Evolutionary conservation across 2,888 invertebrate species (phyloP).

Genomic region (Aphodius granarius): DNA sequence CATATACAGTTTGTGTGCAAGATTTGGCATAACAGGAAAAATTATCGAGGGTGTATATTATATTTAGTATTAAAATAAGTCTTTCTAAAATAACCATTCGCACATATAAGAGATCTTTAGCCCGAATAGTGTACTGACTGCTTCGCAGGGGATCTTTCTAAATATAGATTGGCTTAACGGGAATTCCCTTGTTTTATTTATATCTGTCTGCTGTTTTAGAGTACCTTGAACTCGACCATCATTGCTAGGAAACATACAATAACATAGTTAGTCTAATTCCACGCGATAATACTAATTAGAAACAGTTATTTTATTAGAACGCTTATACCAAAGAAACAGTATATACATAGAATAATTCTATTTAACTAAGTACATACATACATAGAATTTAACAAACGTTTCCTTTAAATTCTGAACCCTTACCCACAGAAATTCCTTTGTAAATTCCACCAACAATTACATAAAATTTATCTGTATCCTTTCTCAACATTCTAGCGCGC

Average conservation of each 20-base stretch:
- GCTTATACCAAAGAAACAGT: too few species aligned
- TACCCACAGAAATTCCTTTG: too few species aligned
- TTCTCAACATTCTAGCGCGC: background rate
- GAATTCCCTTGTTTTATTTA: conserved; percentile 45
- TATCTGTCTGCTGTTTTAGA: conserved; percentile 41
- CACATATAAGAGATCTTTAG: background rate
- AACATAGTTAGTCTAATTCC: too few species aligned
- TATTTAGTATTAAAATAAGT: background rate
- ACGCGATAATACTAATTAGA: too few species aligned
- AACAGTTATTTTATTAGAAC: too few species aligned
- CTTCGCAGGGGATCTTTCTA: conserved; percentile 44
- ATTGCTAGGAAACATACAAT: too few species aligned
- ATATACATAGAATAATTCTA: too few species aligned
- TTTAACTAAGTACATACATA: too few species aligned
- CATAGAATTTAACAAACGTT: too few species aligned
- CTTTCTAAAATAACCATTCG: background rate
- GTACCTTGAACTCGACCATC: conserved; percentile 32
- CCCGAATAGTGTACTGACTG: conserved; percentile 17
- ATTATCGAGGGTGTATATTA: background rate
- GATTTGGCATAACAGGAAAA: too few species aligned
- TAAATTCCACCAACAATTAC: background rate
- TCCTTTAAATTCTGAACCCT: too few species aligned
- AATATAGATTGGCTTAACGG: conserved; percentile 40
- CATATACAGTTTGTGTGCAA: too few species aligned
- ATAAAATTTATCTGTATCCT: background rate